Evolutionary conservation across 1,140 invertebrate genomes (phyloP), one percentile per base, ranked within the genome.

Genomic region (Zaprionus gabonicus): DNA sequence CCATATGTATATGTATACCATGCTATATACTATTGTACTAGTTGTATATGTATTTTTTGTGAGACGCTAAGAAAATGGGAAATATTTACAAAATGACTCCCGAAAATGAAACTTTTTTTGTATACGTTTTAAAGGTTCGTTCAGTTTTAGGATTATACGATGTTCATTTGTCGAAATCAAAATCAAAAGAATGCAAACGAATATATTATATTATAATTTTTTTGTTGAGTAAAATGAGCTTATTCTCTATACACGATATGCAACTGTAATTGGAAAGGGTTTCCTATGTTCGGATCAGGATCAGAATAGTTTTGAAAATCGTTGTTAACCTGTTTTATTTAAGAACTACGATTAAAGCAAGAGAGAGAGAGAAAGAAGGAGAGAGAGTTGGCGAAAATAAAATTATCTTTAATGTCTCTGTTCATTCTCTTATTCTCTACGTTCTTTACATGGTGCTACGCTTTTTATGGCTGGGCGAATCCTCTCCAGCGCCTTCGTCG

Each of bases 391-490:
- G 71, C 31, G 28, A 73, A 77, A 77, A 84, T 84, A 78, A 82
- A 82, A 67, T 82, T 69, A 58, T 71, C 25, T 63, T 71, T 44
- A 34, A 69, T 49, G 66, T 71, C 38, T 49, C 25, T 15, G 49
- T 36, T 12, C 15, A 46, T 17, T 28, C 23, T 20, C 4, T 53
- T 31, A 17, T 46, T 64, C 1, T 41, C n/a, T 4, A 23, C 7
- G 10, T 25, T 51, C 10, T 80, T 59, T 20, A 88, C 71, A 82
- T 25, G 25, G 86, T 82, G 56, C 69, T 72, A 1, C 80, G 74
- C 36, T 91, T 91, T 36, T 91, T 91, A 23, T 73, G 71, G 15
- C 4, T 71, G n/a, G 84, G 84, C 38, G 56, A 55, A 23, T 56
- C 63, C 1, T 64, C 80, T 10, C 41, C 56, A 9, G 17, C 65